Percentiles rank a stretch among this genome's conserved stretches.
These are phyloP conservation scores for Patiria miniata DNA, from an alignment of 35 echinoderm and acorn worm species.

Conservation along the genomic window DNA sequence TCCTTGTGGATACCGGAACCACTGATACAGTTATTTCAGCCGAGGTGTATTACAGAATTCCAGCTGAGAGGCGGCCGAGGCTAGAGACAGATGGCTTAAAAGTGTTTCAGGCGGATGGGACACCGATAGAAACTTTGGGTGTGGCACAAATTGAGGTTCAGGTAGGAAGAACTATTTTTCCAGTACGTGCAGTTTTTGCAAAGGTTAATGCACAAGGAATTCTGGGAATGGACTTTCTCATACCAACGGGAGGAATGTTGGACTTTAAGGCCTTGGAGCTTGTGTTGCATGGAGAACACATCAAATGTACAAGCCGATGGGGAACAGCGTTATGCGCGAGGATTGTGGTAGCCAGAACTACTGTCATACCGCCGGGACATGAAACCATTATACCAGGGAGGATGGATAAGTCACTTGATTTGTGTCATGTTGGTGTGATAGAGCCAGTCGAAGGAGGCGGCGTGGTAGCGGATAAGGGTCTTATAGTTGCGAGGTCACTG, in stretches of 20 bases:
- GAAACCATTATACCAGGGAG: neutral
- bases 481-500: no score
- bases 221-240: conserved; percentile 19
- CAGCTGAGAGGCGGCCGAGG: no score
- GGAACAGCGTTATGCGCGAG: neutral
- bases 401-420: neutral
- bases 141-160: neutral
- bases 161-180: no score
- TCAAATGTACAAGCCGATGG: no score
- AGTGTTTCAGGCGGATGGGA: no score
- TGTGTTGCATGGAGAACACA: no score
- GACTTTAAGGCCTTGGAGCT: conserved; percentile 20
- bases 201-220: conserved; percentile 24
- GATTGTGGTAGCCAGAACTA: neutral
- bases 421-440: neutral
- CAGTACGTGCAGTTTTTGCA: no score
- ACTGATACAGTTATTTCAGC: no score
- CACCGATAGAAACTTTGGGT: neutral
- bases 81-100: no score
- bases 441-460: neutral
- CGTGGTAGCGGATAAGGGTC: neutral
- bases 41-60: no score
- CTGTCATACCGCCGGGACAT: neutral
- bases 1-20: no score
- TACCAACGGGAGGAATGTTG: neutral